Conservation (phyloP, 1,140 invertebrate genomes). For the Anoplolepis gracilipes region DNA sequence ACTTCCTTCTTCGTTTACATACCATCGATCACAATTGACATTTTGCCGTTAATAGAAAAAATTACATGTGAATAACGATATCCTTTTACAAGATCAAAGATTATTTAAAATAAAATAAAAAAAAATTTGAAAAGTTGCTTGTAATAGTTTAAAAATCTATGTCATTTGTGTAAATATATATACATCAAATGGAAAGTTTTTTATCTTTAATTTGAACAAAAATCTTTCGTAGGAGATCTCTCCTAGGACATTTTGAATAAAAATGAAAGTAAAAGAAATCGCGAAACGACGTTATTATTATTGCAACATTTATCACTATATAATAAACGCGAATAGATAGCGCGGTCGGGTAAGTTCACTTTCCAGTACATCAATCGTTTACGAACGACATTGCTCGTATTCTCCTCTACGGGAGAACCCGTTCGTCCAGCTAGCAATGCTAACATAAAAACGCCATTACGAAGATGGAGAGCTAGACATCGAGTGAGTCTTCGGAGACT, state of each 20-base stretch:
- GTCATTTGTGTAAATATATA: neutral
- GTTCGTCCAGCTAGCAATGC: neutral
- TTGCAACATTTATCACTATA: neutral
- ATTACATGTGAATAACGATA: neutral
- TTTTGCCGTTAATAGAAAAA: neutral
- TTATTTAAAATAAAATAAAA: neutral
- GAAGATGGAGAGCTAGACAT: neutral
- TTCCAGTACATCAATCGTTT: slow-evolving; percentile 64
- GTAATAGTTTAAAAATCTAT: neutral
- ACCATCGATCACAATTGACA: neutral
- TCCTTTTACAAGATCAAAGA: neutral
- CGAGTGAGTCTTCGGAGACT: neutral
- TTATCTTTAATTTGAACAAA: neutral
- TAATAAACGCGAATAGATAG: slow-evolving; percentile 37
- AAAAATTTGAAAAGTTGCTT: neutral
- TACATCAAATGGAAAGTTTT: neutral
- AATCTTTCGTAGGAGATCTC: neutral
- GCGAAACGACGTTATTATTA: slow-evolving; percentile 8
- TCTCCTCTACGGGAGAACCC: neutral
- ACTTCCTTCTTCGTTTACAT: neutral
- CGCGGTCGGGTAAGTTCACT: slow-evolving; percentile 11
- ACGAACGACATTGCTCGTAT: neutral
- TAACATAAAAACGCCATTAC: slow-evolving; percentile 55
- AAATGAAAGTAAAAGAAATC: too few species aligned
- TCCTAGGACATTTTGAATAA: too few species aligned